Percentiles rank a stretch among this genome's conserved stretches.
These are phyloP conservation scores for Blastomussa wellsi DNA, from an alignment of 92 coral and sea anemone genomes.

Conservation along the genomic window DNA sequence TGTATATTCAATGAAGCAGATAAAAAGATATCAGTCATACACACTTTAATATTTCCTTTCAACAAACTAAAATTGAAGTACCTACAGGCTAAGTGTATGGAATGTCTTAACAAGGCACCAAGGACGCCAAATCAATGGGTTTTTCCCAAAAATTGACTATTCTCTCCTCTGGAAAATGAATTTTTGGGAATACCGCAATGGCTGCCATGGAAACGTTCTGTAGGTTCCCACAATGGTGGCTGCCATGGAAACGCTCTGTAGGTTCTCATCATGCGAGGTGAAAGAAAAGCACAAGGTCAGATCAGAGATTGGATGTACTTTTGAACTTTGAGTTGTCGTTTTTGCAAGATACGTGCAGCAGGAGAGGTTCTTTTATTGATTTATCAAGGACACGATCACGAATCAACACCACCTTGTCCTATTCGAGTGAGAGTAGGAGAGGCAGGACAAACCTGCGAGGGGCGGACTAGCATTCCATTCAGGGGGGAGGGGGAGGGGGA, in stretches of 20 bases:
- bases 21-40: too few species aligned
- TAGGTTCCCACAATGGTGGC: neutral
- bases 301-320: neutral
- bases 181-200: too few species aligned
- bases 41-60: too few species aligned
- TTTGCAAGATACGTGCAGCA: neutral
- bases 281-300: neutral
- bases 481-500: too few species aligned
- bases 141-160: too few species aligned
- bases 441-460: too few species aligned
- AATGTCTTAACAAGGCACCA: neutral
- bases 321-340: neutral
- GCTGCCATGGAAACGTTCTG: too few species aligned
- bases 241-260: neutral
- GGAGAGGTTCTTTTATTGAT: neutral
- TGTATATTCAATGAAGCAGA: too few species aligned
- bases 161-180: neutral
- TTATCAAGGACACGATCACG: neutral
- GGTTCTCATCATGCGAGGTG: neutral
- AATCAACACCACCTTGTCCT: neutral
- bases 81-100: too few species aligned
- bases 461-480: too few species aligned
- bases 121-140: neutral
- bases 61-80: too few species aligned
- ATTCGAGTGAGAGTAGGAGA: too few species aligned